phyloP scores from a whole-genome alignment of 1,140 invertebrate species.

The Zaprionus gabonicus region DNA sequence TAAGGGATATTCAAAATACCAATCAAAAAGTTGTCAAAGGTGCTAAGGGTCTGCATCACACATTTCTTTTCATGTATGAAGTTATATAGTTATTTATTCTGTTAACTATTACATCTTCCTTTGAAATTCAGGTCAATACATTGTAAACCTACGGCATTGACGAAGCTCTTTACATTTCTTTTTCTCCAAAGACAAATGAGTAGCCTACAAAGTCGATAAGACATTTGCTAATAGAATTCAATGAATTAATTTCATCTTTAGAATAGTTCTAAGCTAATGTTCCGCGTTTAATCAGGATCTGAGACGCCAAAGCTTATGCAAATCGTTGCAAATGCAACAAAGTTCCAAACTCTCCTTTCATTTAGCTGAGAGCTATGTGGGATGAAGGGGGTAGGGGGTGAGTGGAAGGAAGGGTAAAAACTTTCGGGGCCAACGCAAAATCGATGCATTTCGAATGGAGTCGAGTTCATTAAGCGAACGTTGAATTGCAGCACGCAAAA shows the following conservation, averaged over 20 bases:
- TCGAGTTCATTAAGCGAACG: conserved; percentile 67
- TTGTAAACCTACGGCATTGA: no score
- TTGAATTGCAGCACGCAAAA: conserved; percentile 59
- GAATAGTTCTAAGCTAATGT: neutral
- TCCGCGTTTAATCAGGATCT: neutral
- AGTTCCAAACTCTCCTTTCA: conserved; percentile 47
- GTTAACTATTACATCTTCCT: no score
- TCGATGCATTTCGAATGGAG: conserved; percentile 72
- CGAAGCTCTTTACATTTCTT: no score
- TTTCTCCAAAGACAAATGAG: no score
- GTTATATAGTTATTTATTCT: neutral
- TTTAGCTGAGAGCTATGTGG: conserved; percentile 44
- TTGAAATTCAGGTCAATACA: no score
- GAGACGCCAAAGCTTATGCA: conserved; percentile 30
- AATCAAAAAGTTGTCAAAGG: no score
- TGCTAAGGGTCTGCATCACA: no score
- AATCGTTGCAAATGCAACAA: conserved; percentile 21
- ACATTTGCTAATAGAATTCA: neutral
- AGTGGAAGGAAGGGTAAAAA: neutral
- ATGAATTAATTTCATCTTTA: neutral
- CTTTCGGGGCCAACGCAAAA: conserved; percentile 41
- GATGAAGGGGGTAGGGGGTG: neutral
- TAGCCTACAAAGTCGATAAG: no score
- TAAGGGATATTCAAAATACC: no score
- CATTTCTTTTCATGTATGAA: no score